Base-by-base conservation (phyloP, 2,888 invertebrate species). In the Dasysyrphus albostriatus region DNA sequence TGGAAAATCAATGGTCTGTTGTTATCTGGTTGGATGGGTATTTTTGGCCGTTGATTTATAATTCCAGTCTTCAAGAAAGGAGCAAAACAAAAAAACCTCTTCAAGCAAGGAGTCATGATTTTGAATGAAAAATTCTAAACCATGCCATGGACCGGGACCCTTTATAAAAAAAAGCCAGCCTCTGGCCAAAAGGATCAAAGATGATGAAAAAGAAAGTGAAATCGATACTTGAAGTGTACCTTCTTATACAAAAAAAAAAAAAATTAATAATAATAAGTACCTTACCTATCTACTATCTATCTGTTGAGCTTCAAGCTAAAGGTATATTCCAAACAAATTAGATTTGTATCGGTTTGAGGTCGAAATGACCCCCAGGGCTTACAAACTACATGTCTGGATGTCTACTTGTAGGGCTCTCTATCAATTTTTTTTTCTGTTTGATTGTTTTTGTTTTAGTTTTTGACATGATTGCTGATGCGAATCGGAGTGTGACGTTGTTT, bases 131-230 rank as follows among this genome's bases (percentile, higher is more conserved):
- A 44, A 81, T 85, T 74, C 81, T 70, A 49, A 42, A 42, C 10
- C 19, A 58, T 32, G 32, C 16, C 12, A 42, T 32, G 39, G n/a
- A 47, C 37, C 9, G 32, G 54, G 14, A 42, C 34, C 49, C 58
- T 44, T 63, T 63, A 63, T 6, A 8, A 2, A 47, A 51, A 12
- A 24, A 51, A 51, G 19, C 5, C 3, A 16, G 2, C 75, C 47
- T n/a, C 8, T n/a, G 19, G 42, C 34, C 16, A 59, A 37, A 77
- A 81, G 85, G 77, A 67, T 51, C 61, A 34, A 70, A 73, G 59
- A 76, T 39, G 67, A 47, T 80, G 76, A 76, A 80, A 80, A 84
- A 84, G 80, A 85, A 85, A 85, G 85, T 85, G 85, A 85, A 85
- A 85, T 85, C 82, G 59, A 76, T 75, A 76, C 58, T 63, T 79